Evolutionary conservation across 1,140 invertebrate species (phyloP).

Genomic region (Monochamus saltuarius): DNA sequence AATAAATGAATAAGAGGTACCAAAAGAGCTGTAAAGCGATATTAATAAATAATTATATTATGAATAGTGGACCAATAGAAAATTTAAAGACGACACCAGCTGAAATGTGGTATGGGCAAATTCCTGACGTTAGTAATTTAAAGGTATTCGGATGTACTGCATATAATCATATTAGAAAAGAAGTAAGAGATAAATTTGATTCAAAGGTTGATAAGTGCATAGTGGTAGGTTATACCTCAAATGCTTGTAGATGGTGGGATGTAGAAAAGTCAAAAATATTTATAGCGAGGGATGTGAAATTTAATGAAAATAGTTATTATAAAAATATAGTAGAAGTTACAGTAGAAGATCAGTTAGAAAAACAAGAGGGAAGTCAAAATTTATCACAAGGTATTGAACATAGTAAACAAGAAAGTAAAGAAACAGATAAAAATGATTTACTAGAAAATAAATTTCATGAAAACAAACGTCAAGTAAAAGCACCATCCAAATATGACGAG

Average conservation of each 20-base stretch:
- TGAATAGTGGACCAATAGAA: no score
- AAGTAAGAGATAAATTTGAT: constrained; percentile 34
- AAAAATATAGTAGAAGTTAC: constrained; percentile 18
- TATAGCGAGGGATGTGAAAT: constrained; percentile 25
- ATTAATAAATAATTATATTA: no score
- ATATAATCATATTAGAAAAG: constrained; percentile 42
- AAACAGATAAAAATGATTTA: constrained; percentile 9
- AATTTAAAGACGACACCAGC: no score
- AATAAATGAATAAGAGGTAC: no score
- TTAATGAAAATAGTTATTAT: constrained; percentile 29
- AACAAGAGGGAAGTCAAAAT: no score
- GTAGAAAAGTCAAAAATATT: constrained; percentile 25
- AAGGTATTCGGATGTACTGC: constrained; percentile 40
- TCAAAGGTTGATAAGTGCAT: constrained; percentile 34
- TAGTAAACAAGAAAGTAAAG: constrained; percentile 9
- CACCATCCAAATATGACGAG: constrained; percentile 27
- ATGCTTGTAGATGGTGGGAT: constrained; percentile 25
- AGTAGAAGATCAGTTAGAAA: constrained; percentile 6
- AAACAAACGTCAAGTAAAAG: constrained; percentile 25
- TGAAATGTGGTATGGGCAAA: constrained; percentile 34
- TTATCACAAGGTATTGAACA: no score
- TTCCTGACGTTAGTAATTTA: constrained; percentile 40
- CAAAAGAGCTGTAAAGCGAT: no score
- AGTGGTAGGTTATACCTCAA: constrained; percentile 30
- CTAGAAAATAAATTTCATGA: no score